phyloP scores from a whole-genome alignment of 2,113 vertebrate species.

The Atractosteus spatula region DNA sequence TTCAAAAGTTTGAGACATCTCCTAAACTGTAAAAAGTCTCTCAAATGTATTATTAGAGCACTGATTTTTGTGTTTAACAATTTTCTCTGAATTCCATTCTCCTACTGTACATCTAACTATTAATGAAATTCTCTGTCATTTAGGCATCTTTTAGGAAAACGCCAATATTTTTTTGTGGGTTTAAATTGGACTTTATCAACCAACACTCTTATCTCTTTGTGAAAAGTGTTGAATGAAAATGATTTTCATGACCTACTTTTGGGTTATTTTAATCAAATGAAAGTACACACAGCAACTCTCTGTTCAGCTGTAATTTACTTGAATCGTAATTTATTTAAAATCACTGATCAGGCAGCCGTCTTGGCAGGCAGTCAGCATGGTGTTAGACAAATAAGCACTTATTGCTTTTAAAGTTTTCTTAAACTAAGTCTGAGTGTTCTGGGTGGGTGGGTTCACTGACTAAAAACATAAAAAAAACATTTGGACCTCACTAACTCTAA shows the following conservation, averaged over 20 bases:
- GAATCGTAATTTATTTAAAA: conserved; percentile 28
- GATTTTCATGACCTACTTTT: conserved; percentile 31
- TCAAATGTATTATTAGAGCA: too few species aligned
- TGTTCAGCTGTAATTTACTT: conserved; percentile 34
- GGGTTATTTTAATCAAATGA: conserved; percentile 39
- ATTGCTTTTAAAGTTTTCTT: too few species aligned
- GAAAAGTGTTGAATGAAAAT: conserved; percentile 38
- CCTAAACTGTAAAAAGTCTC: too few species aligned
- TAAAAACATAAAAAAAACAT: too few species aligned
- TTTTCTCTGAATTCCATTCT: too few species aligned
- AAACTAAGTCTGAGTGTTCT: too few species aligned
- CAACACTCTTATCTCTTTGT: conserved; percentile 19
- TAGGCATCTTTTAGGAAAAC: conserved; percentile 6
- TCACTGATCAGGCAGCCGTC: conserved; percentile 20
- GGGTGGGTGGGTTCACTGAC: too few species aligned
- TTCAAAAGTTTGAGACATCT: too few species aligned
- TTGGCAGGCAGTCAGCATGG: conserved; percentile 1
- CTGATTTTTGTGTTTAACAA: too few species aligned
- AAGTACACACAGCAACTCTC: conserved; percentile 33
- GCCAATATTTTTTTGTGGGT: conserved; percentile 11
- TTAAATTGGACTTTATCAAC: conserved; percentile 26
- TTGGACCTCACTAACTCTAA: too few species aligned
- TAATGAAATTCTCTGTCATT: not conserved
- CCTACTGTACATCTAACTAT: too few species aligned
- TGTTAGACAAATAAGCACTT: not conserved